phyloP scores from a whole-genome alignment of 2,888 invertebrate species.

The Stratiomys singularior region DNA sequence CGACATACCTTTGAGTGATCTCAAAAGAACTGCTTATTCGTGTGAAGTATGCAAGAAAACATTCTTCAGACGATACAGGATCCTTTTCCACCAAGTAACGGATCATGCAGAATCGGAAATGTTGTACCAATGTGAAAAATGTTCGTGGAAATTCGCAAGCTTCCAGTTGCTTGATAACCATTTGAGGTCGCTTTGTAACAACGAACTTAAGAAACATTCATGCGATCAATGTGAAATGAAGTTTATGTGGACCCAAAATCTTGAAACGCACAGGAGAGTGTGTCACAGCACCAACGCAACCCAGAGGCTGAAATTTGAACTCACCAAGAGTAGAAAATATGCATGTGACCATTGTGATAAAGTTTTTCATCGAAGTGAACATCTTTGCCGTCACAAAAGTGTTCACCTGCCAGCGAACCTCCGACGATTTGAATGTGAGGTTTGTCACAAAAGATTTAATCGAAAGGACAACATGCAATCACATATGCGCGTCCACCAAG shows the following conservation, averaged over 20 bases:
- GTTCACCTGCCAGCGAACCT: slow-evolving; percentile 70
- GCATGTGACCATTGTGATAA: slow-evolving; percentile 74
- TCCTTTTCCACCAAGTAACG: slow-evolving; percentile 60
- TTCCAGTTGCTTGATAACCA: slow-evolving; percentile 68
- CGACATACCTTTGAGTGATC: background rate
- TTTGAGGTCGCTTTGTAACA: slow-evolving; percentile 64
- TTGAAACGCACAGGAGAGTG: slow-evolving; percentile 57
- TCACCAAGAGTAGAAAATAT: slow-evolving; percentile 64
- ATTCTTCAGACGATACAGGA: slow-evolving; percentile 60
- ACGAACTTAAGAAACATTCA: slow-evolving; percentile 58
- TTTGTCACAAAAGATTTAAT: slow-evolving; percentile 71
- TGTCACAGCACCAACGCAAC: slow-evolving; percentile 54
- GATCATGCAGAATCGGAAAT: slow-evolving; percentile 66
- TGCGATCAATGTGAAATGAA: slow-evolving; percentile 61
- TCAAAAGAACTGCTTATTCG: background rate
- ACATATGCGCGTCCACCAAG: slow-evolving; percentile 70
- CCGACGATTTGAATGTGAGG: slow-evolving; percentile 68
- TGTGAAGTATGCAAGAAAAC: slow-evolving; percentile 59
- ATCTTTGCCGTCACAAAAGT: slow-evolving; percentile 73
- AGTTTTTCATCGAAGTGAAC: slow-evolving; percentile 73
- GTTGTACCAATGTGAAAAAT: slow-evolving; percentile 68
- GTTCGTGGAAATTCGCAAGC: slow-evolving; percentile 68
- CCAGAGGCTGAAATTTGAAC: slow-evolving; percentile 54
- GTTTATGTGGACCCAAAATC: slow-evolving; percentile 63
- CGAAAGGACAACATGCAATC: slow-evolving; percentile 71